These are phyloP conservation scores for Drosophila lacertosa DNA, from an alignment of 1,140 invertebrate genomes.

Conservation along the genomic window DNA sequence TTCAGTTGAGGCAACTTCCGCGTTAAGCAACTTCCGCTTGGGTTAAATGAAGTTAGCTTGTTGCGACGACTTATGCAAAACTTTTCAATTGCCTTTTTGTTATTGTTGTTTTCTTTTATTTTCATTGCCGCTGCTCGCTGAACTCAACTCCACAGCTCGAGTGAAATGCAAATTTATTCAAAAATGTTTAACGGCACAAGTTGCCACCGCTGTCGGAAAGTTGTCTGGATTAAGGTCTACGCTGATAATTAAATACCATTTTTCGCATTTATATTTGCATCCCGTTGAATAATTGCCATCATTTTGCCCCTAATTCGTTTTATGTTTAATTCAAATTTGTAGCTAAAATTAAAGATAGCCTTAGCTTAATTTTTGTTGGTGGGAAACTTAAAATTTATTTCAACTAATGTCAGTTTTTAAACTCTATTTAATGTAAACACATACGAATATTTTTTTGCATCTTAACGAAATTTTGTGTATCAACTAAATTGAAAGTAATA, in stretches of 20 bases:
- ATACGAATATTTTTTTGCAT: not conserved
- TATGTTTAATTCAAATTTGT: conserved; percentile 3
- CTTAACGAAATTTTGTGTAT: not conserved
- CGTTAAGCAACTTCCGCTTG: conserved; percentile 51
- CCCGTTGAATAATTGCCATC: conserved; percentile 63
- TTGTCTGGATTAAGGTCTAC: conserved; percentile 55
- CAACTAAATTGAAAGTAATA: conserved; percentile 36
- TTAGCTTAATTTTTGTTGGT: not conserved
- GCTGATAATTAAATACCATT: conserved; percentile 76
- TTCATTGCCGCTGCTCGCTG: conserved; percentile 30
- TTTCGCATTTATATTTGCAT: conserved; percentile 73
- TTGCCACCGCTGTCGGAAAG: conserved; percentile 43
- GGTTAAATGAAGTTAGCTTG: conserved; percentile 72
- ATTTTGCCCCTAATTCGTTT: conserved; percentile 48
- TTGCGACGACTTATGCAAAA: conserved; percentile 76
- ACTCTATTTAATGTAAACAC: not conserved
- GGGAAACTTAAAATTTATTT: not conserved
- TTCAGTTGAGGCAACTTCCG: not conserved
- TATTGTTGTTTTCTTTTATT: conserved; percentile 60
- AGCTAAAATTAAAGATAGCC: not conserved
- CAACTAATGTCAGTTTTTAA: not conserved
- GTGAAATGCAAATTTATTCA: conserved; percentile 81
- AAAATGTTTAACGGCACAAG: conserved; percentile 68
- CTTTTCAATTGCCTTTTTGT: conserved; percentile 78
- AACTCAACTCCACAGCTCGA: conserved; percentile 39